These are phyloP conservation scores for Aselliscus stoliczkanus DNA, from an alignment of 2,797 vertebrate species.

Conservation along the genomic window DNA sequence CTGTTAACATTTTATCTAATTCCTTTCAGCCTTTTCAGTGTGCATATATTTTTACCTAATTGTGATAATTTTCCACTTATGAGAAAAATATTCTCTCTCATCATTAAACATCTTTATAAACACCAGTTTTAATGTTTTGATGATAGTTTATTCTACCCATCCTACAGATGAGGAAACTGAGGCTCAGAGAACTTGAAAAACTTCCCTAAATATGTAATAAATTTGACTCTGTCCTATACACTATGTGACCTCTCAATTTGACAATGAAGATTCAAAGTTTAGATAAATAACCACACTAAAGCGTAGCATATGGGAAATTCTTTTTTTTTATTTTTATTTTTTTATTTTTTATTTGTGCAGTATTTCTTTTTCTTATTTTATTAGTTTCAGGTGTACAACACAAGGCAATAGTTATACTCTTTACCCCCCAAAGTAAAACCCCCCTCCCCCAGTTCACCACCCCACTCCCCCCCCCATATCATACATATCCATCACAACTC, in stretches of 20 bases:
- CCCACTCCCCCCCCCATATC: no score
- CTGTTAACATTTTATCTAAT: not conserved
- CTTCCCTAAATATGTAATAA: not conserved
- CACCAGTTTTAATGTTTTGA: not conserved
- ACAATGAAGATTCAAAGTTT: not conserved
- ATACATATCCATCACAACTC: no score
- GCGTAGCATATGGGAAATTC: not conserved
- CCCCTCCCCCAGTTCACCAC: no score
- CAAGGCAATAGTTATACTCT: no score
- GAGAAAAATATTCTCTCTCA: not conserved
- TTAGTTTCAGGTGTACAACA: no score
- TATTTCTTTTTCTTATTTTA: no score
- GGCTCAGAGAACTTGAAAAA: not conserved
- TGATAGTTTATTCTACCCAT: not conserved
- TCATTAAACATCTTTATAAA: not conserved
- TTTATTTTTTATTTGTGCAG: no score
- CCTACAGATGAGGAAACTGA: not conserved
- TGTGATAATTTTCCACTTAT: not conserved
- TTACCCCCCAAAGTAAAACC: no score
- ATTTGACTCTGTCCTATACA: not conserved
- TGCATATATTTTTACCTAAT: not conserved
- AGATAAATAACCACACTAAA: not conserved
- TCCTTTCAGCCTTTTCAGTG: not conserved
- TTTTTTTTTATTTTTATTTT: no score
- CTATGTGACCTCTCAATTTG: not conserved